Base-by-base conservation (phyloP, 2,888 invertebrate species). In the Eristalinus aeneus region DNA sequence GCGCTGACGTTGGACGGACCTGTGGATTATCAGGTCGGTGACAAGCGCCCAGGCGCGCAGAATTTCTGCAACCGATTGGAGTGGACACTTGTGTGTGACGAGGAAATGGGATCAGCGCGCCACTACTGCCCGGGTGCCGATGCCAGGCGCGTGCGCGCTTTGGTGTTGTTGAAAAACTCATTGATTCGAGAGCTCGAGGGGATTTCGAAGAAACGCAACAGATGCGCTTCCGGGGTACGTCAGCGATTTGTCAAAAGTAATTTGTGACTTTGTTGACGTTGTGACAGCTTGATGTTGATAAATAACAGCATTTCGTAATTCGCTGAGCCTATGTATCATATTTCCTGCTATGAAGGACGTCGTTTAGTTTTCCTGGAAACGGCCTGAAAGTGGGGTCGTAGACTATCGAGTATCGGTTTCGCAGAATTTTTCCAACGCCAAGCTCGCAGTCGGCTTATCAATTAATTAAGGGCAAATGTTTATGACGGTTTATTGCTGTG, bases 81-180 rank as follows among this genome's bases (percentile, higher is more conserved):
- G 53, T 53, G 58, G 58, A 34, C 68, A 69, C 67, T 73, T 79
- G 64, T 46, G 16, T 46, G 54, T 67, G 22, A 68, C 39, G 36
- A 60, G 61, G 60, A 79, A 84, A 74, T 84, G 69, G 69, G 84
- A 84, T 79, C 69, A 84, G 71, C 75, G 79, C 69, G 71, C 79
- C 65, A 61, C 22, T 68, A 54, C 77, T 72, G 63, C 58, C 54
- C 46, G 58, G 46, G 72, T 71, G 74, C 74, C 69, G 73, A 78
- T 39, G 64, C 61, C 23, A 36, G 73, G 69, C 74, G 74, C 83
- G 74, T 74, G 83, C 53, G 58, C 39, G 64, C 78, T 56, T 54
- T 36, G 36, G 68, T 53, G 65, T 76, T 75, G 22, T 31, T 67
- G 32, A 56, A 65, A 53, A 73, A 54, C 67, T 61, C 67, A 61